Evolutionary conservation across 2,113 vertebrate genomes (phyloP).

Genomic region (Cyprinus carpio): DNA sequence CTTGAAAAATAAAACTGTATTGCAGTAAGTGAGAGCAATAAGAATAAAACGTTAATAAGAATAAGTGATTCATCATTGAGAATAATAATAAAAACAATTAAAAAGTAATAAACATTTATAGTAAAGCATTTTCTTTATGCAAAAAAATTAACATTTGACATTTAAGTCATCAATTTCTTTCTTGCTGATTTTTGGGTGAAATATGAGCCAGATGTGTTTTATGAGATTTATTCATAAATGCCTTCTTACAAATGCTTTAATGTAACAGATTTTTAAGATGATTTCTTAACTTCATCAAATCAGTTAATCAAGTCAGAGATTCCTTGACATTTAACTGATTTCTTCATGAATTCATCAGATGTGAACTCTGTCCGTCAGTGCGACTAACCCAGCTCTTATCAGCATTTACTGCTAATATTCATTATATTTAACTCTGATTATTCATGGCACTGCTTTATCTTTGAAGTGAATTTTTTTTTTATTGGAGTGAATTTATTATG

Average conservation of each 20-base stretch:
- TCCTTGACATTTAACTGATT: neutral
- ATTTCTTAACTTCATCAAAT: neutral
- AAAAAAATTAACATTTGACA: too few species aligned
- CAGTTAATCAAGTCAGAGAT: neutral
- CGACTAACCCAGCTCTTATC: neutral
- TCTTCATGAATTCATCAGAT: neutral
- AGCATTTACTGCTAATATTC: neutral
- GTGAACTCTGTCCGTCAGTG: neutral
- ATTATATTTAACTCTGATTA: neutral
- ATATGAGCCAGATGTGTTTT: neutral
- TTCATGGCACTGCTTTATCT: neutral
- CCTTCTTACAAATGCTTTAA: neutral
- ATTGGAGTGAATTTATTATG: neutral
- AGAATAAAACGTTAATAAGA: too few species aligned
- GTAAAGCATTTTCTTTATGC: too few species aligned
- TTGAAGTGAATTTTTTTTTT: neutral
- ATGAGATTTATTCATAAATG: neutral
- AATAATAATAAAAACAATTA: too few species aligned
- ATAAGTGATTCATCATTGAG: too few species aligned
- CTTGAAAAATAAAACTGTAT: too few species aligned
- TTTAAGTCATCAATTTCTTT: too few species aligned
- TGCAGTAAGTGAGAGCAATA: too few species aligned
- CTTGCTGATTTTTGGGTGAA: too few species aligned
- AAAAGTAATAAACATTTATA: too few species aligned
- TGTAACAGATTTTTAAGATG: neutral